Conservation (phyloP, 2,888 invertebrate species). For the Mesochorus sp. region DNA sequence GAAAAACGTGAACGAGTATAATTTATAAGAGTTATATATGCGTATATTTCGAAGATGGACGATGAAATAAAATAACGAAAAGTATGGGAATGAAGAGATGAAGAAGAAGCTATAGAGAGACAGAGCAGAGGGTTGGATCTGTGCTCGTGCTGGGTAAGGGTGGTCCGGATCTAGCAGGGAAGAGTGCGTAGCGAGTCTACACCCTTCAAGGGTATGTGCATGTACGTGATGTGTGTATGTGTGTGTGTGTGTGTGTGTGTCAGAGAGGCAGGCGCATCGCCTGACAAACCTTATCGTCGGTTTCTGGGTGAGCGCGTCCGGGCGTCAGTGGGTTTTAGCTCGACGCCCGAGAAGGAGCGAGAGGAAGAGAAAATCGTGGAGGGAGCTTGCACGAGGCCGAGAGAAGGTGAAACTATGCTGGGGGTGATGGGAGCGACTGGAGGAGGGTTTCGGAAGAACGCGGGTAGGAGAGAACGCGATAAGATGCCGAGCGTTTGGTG, state of each 20-base stretch:
- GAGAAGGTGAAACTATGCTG: slow-evolving; percentile 64
- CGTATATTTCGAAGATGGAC: slow-evolving; percentile 44
- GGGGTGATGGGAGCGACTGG: slow-evolving; percentile 61
- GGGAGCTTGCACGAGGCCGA: slow-evolving; percentile 36
- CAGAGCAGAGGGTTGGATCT: slow-evolving; percentile 51
- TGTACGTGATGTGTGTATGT: too few species aligned
- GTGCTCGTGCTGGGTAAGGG: not conserved
- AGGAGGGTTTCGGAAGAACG: slow-evolving; percentile 61
- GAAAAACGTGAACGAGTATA: not conserved
- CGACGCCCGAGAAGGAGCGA: slow-evolving; percentile 60
- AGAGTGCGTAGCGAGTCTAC: slow-evolving; percentile 30
- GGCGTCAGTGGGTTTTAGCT: slow-evolving; percentile 79
- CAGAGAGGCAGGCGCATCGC: slow-evolving; percentile 67
- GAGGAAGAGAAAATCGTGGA: not conserved
- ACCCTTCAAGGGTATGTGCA: slow-evolving; percentile 36
- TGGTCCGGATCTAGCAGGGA: not conserved
- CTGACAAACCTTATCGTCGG: slow-evolving; percentile 80
- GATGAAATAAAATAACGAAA: slow-evolving; percentile 42
- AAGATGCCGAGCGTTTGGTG: slow-evolving; percentile 72
- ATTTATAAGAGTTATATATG: slow-evolving; percentile 26
- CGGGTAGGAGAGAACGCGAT: slow-evolving; percentile 71
- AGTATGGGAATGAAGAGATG: not conserved
- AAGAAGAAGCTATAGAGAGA: slow-evolving; percentile 28
- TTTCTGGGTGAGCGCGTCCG: slow-evolving; percentile 80
- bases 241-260: slow-evolving; percentile 54